phyloP scores from a whole-genome alignment of 2,113 vertebrate species.

The Vicugna pacos region DNA sequence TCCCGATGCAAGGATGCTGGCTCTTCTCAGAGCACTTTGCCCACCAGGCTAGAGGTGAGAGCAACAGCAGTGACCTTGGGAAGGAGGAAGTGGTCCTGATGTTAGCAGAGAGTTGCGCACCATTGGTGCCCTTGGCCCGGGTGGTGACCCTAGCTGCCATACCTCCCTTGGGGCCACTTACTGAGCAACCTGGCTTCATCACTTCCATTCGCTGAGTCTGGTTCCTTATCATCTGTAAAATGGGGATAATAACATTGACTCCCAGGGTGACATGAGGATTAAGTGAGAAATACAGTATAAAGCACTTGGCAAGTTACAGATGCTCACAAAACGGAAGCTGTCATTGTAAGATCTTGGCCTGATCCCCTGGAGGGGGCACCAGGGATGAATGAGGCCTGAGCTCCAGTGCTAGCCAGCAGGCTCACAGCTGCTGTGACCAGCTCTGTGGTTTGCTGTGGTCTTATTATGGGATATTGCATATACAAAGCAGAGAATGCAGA shows the following conservation, averaged over 20 bases:
- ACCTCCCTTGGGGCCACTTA: neutral
- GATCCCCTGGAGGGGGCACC: neutral
- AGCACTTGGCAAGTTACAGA: neutral
- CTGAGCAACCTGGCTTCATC: neutral
- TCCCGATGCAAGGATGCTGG: neutral
- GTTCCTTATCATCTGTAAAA: neutral
- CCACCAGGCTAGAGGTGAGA: neutral
- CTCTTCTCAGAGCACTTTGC: neutral
- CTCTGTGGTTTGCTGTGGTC: neutral
- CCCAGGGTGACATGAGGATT: neutral
- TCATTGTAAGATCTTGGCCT: rapidly evolving
- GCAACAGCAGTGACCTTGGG: neutral
- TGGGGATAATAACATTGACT: neutral
- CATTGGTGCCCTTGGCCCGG: neutral
- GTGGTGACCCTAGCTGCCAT: neutral
- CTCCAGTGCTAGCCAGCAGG: neutral
- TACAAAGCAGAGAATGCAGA: too few relatives aligned
- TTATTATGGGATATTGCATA: neutral
- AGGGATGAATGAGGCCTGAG: neutral
- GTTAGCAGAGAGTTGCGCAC: neutral
- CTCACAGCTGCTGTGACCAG: neutral
- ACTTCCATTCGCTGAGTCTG: neutral
- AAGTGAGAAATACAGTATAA: neutral
- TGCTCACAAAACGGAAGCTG: neutral
- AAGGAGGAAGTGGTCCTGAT: neutral